Evolutionary conservation across 2,113 vertebrate genomes (phyloP), one percentile per base, ranked within the genome.

Genomic region (Colinus virginianus): DNA sequence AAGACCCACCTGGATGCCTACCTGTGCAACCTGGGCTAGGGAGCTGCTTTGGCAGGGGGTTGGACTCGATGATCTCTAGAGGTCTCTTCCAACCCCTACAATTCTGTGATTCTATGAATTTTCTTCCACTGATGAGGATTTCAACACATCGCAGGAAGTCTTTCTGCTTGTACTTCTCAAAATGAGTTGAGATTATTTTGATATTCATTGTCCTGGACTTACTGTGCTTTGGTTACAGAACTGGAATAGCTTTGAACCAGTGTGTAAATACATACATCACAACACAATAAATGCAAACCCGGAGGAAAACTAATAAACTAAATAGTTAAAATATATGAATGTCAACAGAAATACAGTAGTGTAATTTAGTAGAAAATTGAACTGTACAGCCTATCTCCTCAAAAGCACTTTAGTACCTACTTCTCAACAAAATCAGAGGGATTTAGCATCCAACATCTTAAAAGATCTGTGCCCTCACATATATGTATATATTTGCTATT

Each of bases 291-390:
- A 79, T 38, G 7, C 6, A 38, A 87, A 11, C 4, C 43, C 68
- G 68, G 43, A 69, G 45, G 42, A 85, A 88, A 90, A 88, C 22
- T 51, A 46, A 90, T 59, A 78, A 83, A 79, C 71, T 91, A 85
- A 82, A 90, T n/a, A 89, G 55, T 21, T 62, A 74, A 82, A 87
- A 89, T 78, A 75, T n/a, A 51, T 5, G 46, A 84, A 75, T 59
- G 23, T 25, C 3, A 92, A 64, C 21, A 69, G 30, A 76, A 49
- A 38, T 64, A 56, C 23, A 63, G 59, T 18, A 48, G 32, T 2
- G 4, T 86, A 72, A 88, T 71, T 82, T 40, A 68, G n/a, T 56
- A 48, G 68, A 68, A 77, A 78, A 87, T 56, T 16, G 78, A 86
- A 49, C 23, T 62, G 23, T 63, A 17, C 6, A 45, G 21, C 51